phyloP scores from a whole-genome alignment of 2,113 vertebrate genomes.

The Brachyhypopomus gauderio region DNA sequence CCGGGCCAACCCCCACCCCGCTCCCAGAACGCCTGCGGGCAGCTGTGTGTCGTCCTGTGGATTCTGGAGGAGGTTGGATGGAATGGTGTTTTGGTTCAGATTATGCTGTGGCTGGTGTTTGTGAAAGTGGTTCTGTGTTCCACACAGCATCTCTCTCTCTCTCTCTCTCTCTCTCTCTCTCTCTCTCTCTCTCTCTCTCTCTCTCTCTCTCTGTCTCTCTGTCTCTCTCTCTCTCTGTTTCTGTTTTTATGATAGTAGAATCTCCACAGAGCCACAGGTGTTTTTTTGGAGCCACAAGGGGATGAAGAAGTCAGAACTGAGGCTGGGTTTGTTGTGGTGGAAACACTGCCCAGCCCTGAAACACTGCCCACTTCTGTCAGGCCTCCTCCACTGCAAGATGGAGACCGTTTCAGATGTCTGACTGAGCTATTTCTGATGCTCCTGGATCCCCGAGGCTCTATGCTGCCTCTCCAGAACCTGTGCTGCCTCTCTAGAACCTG shows the following conservation, averaged over 20 bases:
- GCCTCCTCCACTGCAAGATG: not conserved
- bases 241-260: not conserved
- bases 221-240: not conserved
- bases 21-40: constrained; percentile 10
- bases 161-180: not conserved
- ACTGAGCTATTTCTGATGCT: constrained; percentile 12
- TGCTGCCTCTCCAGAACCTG: too few species aligned
- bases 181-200: not conserved
- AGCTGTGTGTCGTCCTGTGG: constrained; percentile 39
- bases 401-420: constrained; percentile 30
- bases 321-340: not conserved
- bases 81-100: not conserved
- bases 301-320: not conserved
- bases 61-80: constrained; percentile 28
- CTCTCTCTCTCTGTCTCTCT: not conserved
- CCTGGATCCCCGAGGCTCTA: not conserved
- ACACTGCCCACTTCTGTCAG: not conserved
- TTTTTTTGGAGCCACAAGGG: not conserved
- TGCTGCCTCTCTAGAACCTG: too few species aligned
- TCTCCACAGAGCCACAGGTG: not conserved
- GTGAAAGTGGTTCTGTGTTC: constrained; percentile 3
- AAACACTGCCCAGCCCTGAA: constrained; percentile 1
- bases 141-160: not conserved
- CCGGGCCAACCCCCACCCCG: not conserved
- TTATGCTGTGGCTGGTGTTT: constrained; percentile 5